A percentile compares a stretch with the other conserved stretches of the same genome.
These are phyloP conservation scores for Parus major DNA, from an alignment of 2,113 vertebrate species.

Conservation along the genomic window DNA sequence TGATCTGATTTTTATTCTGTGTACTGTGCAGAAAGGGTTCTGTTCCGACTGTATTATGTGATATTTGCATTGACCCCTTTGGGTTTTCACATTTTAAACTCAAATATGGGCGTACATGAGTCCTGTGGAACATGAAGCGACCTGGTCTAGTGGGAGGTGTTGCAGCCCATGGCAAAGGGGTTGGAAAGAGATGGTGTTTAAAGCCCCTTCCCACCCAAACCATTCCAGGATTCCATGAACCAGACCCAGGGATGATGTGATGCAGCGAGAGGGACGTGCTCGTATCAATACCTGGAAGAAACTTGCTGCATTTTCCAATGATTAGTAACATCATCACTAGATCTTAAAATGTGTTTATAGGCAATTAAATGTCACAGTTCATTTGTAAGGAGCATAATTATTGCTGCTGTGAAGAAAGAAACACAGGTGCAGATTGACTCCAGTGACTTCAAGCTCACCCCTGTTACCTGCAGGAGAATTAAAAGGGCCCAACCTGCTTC, in stretches of 20 bases:
- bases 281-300: not conserved
- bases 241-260: rapidly evolving
- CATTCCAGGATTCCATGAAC: not conserved
- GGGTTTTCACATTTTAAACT: not conserved
- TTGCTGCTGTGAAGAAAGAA: not conserved
- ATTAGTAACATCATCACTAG: not conserved
- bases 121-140: not conserved
- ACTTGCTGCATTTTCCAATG: not conserved
- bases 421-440: not conserved
- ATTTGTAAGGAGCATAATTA: not conserved
- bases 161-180: not conserved
- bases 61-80: not conserved
- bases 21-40: not conserved
- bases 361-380: conserved; percentile 27
- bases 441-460: not conserved
- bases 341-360: conserved; percentile 32
- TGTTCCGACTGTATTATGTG: not conserved
- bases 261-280: rapidly evolving
- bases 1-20: not conserved
- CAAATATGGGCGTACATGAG: rapidly evolving
- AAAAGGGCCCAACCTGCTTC: not conserved
- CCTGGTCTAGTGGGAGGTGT: not conserved
- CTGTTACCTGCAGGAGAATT: not conserved
- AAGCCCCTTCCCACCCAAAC: not conserved
- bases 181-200: not conserved